phyloP scores from a whole-genome alignment of 53 echinoderm and acorn worm genomes.

The Actinopyga echinites region DNA sequence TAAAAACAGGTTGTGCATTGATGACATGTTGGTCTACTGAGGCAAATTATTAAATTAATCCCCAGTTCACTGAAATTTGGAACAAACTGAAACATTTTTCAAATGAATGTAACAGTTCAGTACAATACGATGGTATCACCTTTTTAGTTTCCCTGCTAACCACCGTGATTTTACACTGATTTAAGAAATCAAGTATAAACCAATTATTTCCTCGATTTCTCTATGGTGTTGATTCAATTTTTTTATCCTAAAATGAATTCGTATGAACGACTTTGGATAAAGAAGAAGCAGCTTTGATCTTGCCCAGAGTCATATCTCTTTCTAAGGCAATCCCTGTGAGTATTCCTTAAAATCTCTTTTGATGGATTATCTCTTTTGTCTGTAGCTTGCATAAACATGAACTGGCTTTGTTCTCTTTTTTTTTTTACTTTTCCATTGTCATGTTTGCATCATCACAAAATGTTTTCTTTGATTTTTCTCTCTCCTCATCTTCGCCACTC shows the following conservation, averaged over 20 bases:
- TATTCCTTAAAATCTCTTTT: neutral
- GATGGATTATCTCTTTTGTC: neutral
- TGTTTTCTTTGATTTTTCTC: conserved; percentile 41
- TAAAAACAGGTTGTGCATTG: too few species aligned
- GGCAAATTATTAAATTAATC: too few species aligned
- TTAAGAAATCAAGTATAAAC: neutral
- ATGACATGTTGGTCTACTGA: too few species aligned
- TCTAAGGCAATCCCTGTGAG: conserved; percentile 22
- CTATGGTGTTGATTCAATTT: neutral
- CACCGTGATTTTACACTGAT: neutral
- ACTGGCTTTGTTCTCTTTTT: neutral
- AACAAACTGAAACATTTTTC: too few species aligned
- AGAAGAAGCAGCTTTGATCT: neutral
- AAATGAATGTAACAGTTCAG: too few species aligned
- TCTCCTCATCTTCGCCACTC: neutral
- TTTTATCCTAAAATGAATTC: neutral
- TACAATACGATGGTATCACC: too few species aligned
- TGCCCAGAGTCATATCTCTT: neutral
- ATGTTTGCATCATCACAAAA: conserved; percentile 36
- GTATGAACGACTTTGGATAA: too few species aligned
- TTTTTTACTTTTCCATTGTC: neutral
- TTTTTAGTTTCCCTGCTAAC: too few species aligned
- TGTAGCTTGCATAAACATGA: conserved; percentile 1
- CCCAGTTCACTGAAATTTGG: too few species aligned
- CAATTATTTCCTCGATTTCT: neutral